Base-by-base conservation (phyloP, 53 echinoderm and acorn worm species). In the Hippasteria phrygiana region DNA sequence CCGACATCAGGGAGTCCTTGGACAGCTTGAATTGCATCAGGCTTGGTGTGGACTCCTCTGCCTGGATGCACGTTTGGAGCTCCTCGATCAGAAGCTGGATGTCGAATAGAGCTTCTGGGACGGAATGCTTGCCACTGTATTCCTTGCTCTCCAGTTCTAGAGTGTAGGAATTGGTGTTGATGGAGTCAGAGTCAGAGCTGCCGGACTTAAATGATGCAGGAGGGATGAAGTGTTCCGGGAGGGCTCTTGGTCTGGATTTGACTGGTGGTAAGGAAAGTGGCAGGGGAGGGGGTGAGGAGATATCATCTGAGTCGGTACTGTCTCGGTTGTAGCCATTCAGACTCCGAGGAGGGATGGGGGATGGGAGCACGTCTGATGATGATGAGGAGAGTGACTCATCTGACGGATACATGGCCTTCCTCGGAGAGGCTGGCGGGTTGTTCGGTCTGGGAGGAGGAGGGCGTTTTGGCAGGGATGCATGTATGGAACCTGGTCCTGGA, bases 131-230 rank as follows among this genome's bases (percentile, higher is more conserved):
- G 27, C 93, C 89, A 2, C 24, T 10, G 86, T 98, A 98, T 47
- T 98, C 95, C 64, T 91, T 93, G 87, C 78, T 90, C 71, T 95
- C 95, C 33, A 98, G 87, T 12, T 71, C 93, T 33, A 91, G 24
- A 0, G 88, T 80, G 48, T 69, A 67, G 41, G 87, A 37, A 0
- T 70, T 64, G 7, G 77, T 24, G 2, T 91, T 75, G 26, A 43
- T 33, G 26, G 55, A 50, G 50, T 66, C 35, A 13, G 74, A 56
- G 43, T 79, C 83, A 3, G 74, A 74, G 33, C 51, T 24, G 22
- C 9, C 59, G 22, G 34, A 72, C 41, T 77, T 82, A 22, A 71
- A 51, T 17, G 78, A 78, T 62, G 85, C 33, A 38, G 93, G 87
- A 83, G 88, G 80, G 59, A 75, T 43, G 20, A 75, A 87, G 62